A percentile compares a stretch with the other conserved stretches of the same genome.
Evolutionary conservation across 2,888 invertebrate genomes (phyloP).

Genomic region (Liposcelis brunnea): DNA sequence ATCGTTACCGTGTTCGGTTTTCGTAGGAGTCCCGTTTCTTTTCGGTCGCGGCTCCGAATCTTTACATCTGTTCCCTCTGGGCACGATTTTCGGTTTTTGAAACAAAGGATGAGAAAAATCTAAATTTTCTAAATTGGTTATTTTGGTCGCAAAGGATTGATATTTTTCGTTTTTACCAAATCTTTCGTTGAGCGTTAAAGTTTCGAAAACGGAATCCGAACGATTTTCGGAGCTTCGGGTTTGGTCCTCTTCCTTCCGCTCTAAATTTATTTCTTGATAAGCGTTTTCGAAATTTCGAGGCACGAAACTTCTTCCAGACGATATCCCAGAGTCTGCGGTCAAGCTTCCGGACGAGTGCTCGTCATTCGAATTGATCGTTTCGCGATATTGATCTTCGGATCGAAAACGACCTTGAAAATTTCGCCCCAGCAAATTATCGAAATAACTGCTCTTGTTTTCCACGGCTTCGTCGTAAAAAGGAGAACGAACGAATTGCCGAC

Average conservation of each 20-base stretch:
- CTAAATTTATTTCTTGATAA: no score
- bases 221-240: background rate
- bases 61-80: background rate
- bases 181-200: background rate
- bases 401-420: no score
- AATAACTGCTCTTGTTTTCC: no score
- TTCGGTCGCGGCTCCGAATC: background rate
- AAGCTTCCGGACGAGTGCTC: slow-evolving; percentile 3
- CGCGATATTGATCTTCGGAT: no score
- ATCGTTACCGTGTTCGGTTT: background rate
- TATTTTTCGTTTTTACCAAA: no score
- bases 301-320: slow-evolving; percentile 4
- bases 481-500: no score
- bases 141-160: no score
- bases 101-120: background rate
- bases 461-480: no score
- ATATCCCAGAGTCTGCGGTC: slow-evolving; percentile 3
- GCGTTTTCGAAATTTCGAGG: background rate
- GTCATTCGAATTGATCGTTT: slow-evolving; percentile 3
- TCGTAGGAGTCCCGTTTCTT: background rate
- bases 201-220: background rate
- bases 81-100: slow-evolving; percentile 1
- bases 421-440: no score
- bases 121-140: background rate
- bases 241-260: background rate